phyloP scores from a whole-genome alignment of 2,797 vertebrate species.

The Mormyrus hasselquistii region DNA sequence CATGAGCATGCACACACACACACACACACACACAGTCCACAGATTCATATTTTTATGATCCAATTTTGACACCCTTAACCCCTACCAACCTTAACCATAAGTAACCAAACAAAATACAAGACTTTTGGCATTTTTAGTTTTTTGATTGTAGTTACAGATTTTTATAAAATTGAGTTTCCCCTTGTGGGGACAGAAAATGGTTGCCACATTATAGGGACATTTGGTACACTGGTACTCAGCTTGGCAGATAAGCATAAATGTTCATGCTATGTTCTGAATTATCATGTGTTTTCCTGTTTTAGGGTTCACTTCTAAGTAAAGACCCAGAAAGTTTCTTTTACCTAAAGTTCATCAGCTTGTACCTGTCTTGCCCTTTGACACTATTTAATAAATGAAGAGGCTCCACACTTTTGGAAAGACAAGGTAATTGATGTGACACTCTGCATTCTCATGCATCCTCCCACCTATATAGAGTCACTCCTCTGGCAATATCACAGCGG shows the following conservation, averaged over 20 bases:
- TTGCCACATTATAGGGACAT: not conserved
- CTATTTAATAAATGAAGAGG: not conserved
- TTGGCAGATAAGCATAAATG: not conserved
- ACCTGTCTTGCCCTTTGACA: not conserved
- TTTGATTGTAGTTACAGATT: not conserved
- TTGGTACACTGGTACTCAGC: not conserved
- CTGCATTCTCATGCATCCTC: not conserved
- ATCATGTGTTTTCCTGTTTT: not conserved
- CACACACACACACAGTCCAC: not conserved
- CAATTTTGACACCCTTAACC: not conserved
- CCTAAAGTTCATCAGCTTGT: not conserved
- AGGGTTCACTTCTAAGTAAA: not conserved
- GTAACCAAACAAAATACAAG: not conserved
- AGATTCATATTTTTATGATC: not conserved
- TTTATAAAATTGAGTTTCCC: not conserved
- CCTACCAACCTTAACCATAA: not conserved
- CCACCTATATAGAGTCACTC: not conserved
- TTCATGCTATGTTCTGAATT: not conserved
- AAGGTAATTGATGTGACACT: not conserved
- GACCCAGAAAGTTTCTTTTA: not conserved
- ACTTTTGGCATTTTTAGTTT: not conserved
- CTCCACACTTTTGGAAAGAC: not conserved
- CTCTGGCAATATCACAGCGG: conserved; percentile 2
- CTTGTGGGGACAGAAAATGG: not conserved
- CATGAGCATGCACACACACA: not conserved